Evolutionary conservation across 2,113 vertebrate genomes (phyloP).

Genomic region (Elgaria multicarinata): DNA sequence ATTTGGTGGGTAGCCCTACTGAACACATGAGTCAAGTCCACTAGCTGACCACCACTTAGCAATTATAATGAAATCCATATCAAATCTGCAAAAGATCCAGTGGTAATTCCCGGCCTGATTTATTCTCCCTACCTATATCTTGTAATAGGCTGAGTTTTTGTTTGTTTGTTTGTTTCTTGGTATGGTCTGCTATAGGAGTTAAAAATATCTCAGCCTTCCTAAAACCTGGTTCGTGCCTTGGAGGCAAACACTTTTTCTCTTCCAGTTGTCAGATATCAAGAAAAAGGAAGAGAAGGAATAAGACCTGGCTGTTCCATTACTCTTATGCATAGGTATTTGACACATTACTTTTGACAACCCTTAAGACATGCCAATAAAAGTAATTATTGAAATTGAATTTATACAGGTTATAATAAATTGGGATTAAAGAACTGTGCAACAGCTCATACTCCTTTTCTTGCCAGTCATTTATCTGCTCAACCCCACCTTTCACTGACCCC

Average conservation of each 20-base stretch:
- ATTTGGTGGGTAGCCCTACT: slow-evolving; percentile 46
- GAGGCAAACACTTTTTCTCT: neutral
- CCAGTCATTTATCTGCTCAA: neutral
- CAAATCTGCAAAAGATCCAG: slow-evolving; percentile 30
- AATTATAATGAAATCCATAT: slow-evolving; percentile 40
- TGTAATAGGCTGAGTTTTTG: slow-evolving; percentile 4
- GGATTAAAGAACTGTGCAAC: neutral
- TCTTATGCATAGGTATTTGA: neutral
- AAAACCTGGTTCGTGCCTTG: neutral
- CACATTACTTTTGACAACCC: neutral
- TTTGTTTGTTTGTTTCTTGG: too few relatives aligned
- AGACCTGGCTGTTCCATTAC: neutral
- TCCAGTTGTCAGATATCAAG: neutral
- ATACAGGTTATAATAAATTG: neutral
- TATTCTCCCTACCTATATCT: slow-evolving; percentile 20
- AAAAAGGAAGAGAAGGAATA: slow-evolving; percentile 3
- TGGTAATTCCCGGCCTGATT: slow-evolving; percentile 24
- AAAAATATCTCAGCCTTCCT: neutral
- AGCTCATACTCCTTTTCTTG: neutral
- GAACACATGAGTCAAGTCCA: slow-evolving; percentile 33
- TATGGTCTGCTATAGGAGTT: neutral
- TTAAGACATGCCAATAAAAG: neutral
- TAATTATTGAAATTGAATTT: neutral
- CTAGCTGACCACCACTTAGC: slow-evolving; percentile 33
- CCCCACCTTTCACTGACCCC: neutral